Evolutionary conservation across 1,140 invertebrate genomes (phyloP).

Genomic region (Neuroterus valhalla): DNA sequence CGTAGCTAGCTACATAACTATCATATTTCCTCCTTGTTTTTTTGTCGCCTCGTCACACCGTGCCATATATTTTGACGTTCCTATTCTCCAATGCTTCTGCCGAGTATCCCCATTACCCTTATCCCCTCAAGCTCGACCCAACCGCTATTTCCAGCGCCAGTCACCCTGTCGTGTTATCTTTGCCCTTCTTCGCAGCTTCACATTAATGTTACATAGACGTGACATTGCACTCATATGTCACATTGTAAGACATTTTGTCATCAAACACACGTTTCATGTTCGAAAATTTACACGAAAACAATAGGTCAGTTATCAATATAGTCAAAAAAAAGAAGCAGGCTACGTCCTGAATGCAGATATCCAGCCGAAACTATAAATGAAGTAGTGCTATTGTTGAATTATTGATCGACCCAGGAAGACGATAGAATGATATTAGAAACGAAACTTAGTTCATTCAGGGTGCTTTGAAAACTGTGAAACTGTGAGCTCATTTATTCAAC

Average conservation of each 20-base stretch:
- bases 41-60: constrained; percentile 58
- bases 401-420: no score
- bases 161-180: background rate
- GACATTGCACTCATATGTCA: background rate
- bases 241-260: background rate
- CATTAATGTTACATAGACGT: constrained; percentile 14
- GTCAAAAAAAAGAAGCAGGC: background rate
- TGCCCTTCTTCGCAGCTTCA: background rate
- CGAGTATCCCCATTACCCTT: constrained; percentile 46
- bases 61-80: constrained; percentile 62
- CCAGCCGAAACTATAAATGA: no score
- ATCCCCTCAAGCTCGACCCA: background rate
- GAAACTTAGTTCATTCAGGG: no score
- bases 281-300: background rate
- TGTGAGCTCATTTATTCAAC: no score
- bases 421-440: no score
- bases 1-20: constrained; percentile 61
- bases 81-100: constrained; percentile 47
- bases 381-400: no score
- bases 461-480: no score
- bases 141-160: background rate
- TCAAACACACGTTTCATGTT: background rate
- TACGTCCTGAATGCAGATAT: no score
- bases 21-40: constrained; percentile 67
- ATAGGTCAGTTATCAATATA: background rate